phyloP scores from a whole-genome alignment of 2,113 vertebrate genomes.

The Sphyrna mokarran region DNA sequence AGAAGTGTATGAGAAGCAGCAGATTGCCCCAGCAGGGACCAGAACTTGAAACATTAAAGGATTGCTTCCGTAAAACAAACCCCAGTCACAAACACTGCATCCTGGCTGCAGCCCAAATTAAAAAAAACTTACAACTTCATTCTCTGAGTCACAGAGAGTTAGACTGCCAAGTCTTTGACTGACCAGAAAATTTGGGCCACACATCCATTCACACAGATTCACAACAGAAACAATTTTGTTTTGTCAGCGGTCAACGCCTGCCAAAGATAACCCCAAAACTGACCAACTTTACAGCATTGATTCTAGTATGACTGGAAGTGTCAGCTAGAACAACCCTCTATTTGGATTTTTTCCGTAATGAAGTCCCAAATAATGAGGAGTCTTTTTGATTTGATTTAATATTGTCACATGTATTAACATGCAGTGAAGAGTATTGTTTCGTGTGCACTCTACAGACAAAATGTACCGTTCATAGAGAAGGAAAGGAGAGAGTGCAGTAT shows the following conservation, averaged over 20 bases:
- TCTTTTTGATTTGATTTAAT: neutral
- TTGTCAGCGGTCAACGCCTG: no score
- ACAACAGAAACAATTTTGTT: neutral
- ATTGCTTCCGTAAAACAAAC: neutral
- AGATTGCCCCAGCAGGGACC: neutral
- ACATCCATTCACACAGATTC: neutral
- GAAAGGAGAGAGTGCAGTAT: no score
- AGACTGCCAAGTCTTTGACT: neutral
- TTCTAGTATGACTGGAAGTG: neutral
- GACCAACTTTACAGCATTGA: neutral
- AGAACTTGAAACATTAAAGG: neutral
- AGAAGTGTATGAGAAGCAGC: neutral
- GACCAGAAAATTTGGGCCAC: neutral
- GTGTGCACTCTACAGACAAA: no score
- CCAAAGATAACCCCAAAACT: neutral
- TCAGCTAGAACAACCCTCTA: neutral
- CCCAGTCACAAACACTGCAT: neutral
- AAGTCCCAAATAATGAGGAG: neutral
- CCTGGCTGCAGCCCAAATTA: neutral
- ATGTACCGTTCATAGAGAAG: no score
- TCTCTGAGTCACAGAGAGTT: neutral
- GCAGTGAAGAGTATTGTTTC: no score
- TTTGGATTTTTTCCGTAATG: neutral
- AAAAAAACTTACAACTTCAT: neutral
- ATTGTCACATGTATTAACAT: no score